Percentiles rank a stretch among this genome's conserved stretches.
phyloP scores from a whole-genome alignment of 2,797 vertebrate genomes.

The Lepus townsendii region DNA sequence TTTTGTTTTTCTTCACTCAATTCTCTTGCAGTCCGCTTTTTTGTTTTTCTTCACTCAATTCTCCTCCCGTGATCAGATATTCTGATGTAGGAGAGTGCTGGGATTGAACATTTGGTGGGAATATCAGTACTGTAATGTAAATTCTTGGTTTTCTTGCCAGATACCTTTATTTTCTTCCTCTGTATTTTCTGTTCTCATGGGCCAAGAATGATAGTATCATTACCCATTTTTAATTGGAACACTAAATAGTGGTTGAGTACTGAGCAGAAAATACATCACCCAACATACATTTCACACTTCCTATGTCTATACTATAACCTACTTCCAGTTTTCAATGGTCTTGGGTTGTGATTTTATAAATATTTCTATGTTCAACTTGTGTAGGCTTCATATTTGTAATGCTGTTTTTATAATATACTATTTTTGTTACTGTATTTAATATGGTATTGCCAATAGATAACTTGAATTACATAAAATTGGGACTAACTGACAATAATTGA shows the following conservation, averaged over 20 bases:
- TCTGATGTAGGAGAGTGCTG: not conserved
- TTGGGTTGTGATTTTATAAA: not conserved
- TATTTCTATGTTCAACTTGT: not conserved
- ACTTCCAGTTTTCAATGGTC: not conserved
- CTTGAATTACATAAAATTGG: not conserved
- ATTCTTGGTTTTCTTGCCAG: not conserved
- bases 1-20: no score
- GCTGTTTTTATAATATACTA: not conserved
- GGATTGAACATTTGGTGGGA: not conserved
- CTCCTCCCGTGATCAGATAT: not conserved
- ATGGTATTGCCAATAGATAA: not conserved
- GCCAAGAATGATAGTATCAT: not conserved
- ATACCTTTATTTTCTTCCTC: not conserved
- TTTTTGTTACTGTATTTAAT: constrained; percentile 25
- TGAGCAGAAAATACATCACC: not conserved
- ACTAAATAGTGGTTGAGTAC: not conserved
- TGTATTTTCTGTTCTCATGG: not conserved
- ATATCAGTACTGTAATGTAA: not conserved
- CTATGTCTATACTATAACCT: not conserved
- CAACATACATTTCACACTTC: not conserved
- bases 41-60: not conserved
- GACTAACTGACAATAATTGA: not conserved
- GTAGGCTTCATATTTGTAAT: constrained; percentile 7
- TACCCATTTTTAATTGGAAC: not conserved
- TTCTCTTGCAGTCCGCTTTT: no score